Base-by-base conservation (phyloP, 1,140 invertebrate genomes). In the Pseudomyrmex pallidus region DNA sequence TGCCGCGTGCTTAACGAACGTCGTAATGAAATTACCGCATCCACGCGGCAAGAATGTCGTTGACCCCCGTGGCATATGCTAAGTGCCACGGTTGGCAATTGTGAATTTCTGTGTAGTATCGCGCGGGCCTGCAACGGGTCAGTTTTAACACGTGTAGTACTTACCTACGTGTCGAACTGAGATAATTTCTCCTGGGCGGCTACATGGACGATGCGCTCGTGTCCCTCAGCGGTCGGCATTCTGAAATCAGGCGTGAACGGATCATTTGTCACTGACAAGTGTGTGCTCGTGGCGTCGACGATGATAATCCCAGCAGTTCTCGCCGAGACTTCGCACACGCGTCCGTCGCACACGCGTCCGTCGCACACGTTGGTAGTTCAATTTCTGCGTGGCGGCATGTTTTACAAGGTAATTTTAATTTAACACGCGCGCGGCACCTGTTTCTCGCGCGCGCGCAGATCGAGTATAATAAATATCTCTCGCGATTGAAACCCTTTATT, bases 121-220 rank as follows among this genome's bases (percentile, higher is more conserved):
- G 35, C 35, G 54, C 44, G 54, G 15, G 1, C 22, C 22, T 10
- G 76, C 35, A 35, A 35, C 35, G 4, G 61, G 44, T 80, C 76
- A 57, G 22, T 80, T 80, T 35, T 80, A 80, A 59, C 66, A 54
- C 54, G 66, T n/a, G n/a, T n/a, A n/a, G 44, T 70, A 57, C 76
- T 80, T 80, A 80, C 76, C 76, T 80, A 80, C 76, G 76, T 80
- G 76, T 80, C 66, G 76, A 80, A 80, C 66, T 25, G 66, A 44
- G 76, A 80, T 72, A 80, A 48, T 70, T 80, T 80, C 76, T 72
- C 76, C 76, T 80, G 54, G n/a, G 12, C 56, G 20, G 12, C 56
- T 72, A 70, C 76, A 22, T 61, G 76, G 54, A 70, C 64, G 44
- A 48, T 8, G 56, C 20, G 44, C 25, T 61, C 44, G 46, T 61